A percentile compares a stretch with the other conserved stretches of the same genome.
phyloP scores from a whole-genome alignment of 2,113 vertebrate genomes.

The Hemichromis elongatus region DNA sequence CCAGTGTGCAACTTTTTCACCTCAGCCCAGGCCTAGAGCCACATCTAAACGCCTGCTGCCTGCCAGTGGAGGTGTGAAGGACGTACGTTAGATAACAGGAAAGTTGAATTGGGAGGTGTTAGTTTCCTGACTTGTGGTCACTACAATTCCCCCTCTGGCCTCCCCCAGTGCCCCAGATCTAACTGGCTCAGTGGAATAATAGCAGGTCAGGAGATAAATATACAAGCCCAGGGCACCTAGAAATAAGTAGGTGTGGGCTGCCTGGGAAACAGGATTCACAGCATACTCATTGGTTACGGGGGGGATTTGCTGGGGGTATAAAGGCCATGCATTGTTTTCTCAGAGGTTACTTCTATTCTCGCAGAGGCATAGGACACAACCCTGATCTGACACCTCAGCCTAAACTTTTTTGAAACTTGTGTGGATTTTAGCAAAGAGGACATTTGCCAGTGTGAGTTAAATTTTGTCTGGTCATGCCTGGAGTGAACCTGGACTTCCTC shows the following conservation, averaged over 20 bases:
- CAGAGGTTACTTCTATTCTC: background rate
- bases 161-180: conserved; percentile 28
- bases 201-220: conserved; percentile 59
- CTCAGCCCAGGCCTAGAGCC: background rate
- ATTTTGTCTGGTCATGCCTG: conserved; percentile 74
- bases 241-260: conserved; percentile 55
- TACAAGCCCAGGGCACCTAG: conserved; percentile 60
- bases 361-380: background rate
- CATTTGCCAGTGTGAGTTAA: background rate
- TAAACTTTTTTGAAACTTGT: background rate
- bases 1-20: background rate
- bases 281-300: conserved; percentile 65
- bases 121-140: conserved; percentile 39
- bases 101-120: conserved; percentile 27
- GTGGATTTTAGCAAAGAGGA: background rate
- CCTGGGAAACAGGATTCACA: conserved; percentile 58
- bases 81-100: conserved; percentile 63
- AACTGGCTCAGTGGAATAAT: conserved; percentile 57
- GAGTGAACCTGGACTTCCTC: conserved; percentile 71
- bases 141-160: background rate
- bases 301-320: conserved; percentile 58
- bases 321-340: conserved; percentile 42
- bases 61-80: conserved; percentile 69
- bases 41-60: conserved; percentile 22
- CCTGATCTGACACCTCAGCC: background rate